phyloP scores from a whole-genome alignment of 2,113 vertebrate species.

The Syrrhaptes paradoxus region DNA sequence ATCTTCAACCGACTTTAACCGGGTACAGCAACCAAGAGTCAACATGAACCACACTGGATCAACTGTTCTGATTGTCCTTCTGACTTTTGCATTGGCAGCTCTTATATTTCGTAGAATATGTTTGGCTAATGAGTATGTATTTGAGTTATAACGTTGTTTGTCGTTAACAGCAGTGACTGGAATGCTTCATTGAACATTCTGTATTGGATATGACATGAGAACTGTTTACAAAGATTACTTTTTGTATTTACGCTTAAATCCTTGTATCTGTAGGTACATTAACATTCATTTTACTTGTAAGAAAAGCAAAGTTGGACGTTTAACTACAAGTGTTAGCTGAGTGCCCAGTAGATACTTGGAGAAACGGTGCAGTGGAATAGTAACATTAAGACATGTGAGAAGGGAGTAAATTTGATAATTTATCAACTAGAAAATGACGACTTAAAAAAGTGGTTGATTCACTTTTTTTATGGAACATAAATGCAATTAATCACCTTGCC shows the following conservation, averaged over 20 bases:
- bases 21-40: constrained; percentile 74
- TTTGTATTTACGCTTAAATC: constrained; percentile 74
- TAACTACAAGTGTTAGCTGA: background rate
- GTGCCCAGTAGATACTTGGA: background rate
- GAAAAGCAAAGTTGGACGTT: constrained; percentile 3
- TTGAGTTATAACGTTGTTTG: constrained; percentile 85
- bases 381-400: background rate
- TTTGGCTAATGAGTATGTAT: constrained; percentile 91
- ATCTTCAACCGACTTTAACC: constrained; percentile 70
- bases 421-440: background rate
- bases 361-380: background rate
- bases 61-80: constrained; percentile 86
- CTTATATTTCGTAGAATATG: constrained; percentile 96
- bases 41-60: constrained; percentile 82
- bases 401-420: background rate
- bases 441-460: background rate
- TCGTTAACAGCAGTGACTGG: constrained; percentile 34
- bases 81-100: constrained; percentile 90
- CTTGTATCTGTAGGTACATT: background rate
- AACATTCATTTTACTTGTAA: background rate
- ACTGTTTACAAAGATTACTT: constrained; percentile 78
- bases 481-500: background rate
- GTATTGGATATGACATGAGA: constrained; percentile 70
- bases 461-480: background rate
- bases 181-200: constrained; percentile 69